Base-by-base conservation (phyloP, 2,113 vertebrate genomes). In the Osmerus mordax region DNA sequence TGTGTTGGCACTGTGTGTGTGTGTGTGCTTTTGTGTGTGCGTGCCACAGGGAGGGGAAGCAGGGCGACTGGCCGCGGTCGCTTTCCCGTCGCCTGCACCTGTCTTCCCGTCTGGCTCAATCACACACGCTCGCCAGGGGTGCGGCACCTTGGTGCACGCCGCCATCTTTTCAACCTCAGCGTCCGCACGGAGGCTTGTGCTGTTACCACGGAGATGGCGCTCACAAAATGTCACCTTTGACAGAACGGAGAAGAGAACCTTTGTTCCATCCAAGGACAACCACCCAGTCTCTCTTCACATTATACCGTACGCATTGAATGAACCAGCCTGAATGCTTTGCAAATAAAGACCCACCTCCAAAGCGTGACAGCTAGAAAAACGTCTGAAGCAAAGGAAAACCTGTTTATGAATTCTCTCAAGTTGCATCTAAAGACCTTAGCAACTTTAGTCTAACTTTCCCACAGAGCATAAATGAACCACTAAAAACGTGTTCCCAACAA, bases 21-120 rank as follows among this genome's bases (percentile, higher is more conserved):
- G 65, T 32, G 53, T 69, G 67, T 69, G 54, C 64, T 60, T 68
- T 28, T 28, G 25, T 28, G 25, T 28, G 55, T 82, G 77, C 56
- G 19, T n/a, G n/a, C 71, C 72, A 75, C 61, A 19, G 74, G 78
- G 74, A 77, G 61, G 47, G 78, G 76, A 86, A 84, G 74, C 78
- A 69, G 59, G 74, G 69, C 61, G 28, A 80, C 65, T 63, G 4
- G 55, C 69, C 67, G 29, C 32, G 25, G 13, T 52, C 63, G 77
- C 73, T 78, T 78, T 58, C 56, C 80, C 56, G 58, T 74, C 58
- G 74, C 67, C 73, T 67, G 75, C 84, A 82, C 75, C 78, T 78
- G 78, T 67, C 65, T 79, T 55, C 21, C 1, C 69, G 19, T 78
- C 69, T 73, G 74, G 70, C 71, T 62, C 55, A 76, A 23, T 29